phyloP scores from a whole-genome alignment of 23 tunicate genomes.

The Aplidium turbinatum region DNA sequence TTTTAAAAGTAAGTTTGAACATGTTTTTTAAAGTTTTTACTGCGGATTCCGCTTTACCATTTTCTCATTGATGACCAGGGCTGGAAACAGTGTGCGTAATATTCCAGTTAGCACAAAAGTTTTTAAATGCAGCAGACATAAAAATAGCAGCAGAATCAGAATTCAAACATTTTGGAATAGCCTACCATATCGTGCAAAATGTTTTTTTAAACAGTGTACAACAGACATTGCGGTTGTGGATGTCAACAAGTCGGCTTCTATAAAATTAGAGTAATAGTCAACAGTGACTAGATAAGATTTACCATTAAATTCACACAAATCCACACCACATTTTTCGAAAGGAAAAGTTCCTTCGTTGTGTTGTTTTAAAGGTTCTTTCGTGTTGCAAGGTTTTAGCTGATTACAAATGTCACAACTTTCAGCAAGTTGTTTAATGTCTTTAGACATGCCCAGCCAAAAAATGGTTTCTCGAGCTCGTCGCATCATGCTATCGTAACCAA shows the following conservation, averaged over 20 bases:
- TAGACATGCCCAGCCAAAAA: constrained; percentile 31
- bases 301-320: constrained; percentile 9
- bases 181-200: constrained; percentile 33
- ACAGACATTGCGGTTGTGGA: constrained; percentile 14
- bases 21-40: constrained; percentile 14
- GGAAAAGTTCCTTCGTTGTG: constrained; percentile 27
- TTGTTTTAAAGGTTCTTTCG: background rate
- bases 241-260: constrained; percentile 21
- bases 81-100: constrained; percentile 1
- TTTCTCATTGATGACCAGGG: constrained; percentile 22
- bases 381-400: background rate
- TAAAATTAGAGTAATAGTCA: constrained; percentile 31
- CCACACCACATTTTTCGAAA: constrained; percentile 28
- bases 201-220: constrained; percentile 3
- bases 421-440: constrained; percentile 20
- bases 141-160: constrained; percentile 18
- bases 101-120: background rate
- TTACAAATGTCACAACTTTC: constrained; percentile 10
- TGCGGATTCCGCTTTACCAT: constrained; percentile 33
- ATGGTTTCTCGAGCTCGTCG: constrained; percentile 22
- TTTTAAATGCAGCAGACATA: constrained; percentile 13
- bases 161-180: constrained; percentile 24
- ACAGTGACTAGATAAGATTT: constrained; percentile 21
- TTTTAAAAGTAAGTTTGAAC: background rate
- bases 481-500: constrained; percentile 24